Conservation (phyloP, 2,888 invertebrate genomes). For the Ypsolopha sequella region DNA sequence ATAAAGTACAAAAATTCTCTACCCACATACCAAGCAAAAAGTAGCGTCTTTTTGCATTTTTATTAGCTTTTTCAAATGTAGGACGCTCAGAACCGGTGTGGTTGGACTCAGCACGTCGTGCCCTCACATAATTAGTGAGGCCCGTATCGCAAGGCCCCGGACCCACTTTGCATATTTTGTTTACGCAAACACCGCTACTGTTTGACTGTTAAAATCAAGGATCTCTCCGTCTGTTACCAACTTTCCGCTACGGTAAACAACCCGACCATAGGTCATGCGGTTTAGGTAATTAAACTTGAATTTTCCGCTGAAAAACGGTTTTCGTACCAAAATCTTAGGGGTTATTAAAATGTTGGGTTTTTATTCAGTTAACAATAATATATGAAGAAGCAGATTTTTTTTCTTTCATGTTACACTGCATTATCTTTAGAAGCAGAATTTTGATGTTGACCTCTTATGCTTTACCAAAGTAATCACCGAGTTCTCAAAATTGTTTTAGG, state of each 20-base stretch:
- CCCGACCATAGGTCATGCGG: conserved; percentile 31
- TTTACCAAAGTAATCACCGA: too few species aligned
- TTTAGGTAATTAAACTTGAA: background rate
- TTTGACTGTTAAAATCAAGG: conserved; percentile 65
- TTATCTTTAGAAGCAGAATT: too few species aligned
- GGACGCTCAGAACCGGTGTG: conserved; percentile 28
- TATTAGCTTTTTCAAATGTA: conserved; percentile 53
- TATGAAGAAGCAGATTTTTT: too few species aligned
- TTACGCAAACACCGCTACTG: conserved; percentile 56
- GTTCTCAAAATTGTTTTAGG: too few species aligned
- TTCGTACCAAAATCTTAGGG: background rate
- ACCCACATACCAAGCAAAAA: conserved; percentile 24
- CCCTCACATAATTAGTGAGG: conserved; percentile 57
- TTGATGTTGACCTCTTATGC: too few species aligned
- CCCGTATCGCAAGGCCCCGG: conserved; percentile 57
- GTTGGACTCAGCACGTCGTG: conserved; percentile 46
- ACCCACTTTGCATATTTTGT: conserved; percentile 67
- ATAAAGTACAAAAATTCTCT: too few species aligned
- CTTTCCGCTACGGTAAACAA: conserved; percentile 35
- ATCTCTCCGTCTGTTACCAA: conserved; percentile 30
- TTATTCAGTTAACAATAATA: too few species aligned
- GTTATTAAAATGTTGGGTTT: too few species aligned
- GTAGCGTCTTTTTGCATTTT: conserved; percentile 56
- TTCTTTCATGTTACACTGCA: too few species aligned
- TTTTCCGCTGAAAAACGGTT: background rate